A percentile compares a stretch with the other conserved stretches of the same genome.
These are phyloP conservation scores for Zoanthus gigantus DNA, from an alignment of 92 coral and sea anemone genomes.

Conservation along the genomic window DNA sequence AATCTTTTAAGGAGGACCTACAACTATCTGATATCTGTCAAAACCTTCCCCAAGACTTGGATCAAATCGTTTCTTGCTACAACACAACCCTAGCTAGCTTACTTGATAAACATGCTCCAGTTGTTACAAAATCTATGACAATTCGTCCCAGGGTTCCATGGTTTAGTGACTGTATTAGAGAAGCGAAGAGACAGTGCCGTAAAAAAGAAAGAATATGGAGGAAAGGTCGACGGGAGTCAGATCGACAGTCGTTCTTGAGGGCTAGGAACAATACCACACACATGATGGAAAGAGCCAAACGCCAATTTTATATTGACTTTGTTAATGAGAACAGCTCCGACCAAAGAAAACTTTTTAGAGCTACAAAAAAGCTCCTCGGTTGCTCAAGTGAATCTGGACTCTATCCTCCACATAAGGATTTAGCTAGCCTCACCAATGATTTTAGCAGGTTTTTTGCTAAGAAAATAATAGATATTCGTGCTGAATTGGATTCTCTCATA, in stretches of 20 bases:
- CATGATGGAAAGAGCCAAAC: conserved; percentile 1
- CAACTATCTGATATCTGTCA: not conserved
- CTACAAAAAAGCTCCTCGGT: conserved; percentile 43
- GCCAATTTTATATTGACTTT: conserved; percentile 43
- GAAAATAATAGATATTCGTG: conserved; percentile 52
- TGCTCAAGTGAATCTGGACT: conserved; percentile 19
- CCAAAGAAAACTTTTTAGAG: conserved; percentile 51
- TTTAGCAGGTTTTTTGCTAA: conserved; percentile 51
- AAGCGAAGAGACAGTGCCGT: not conserved
- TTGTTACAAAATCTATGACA: not conserved
- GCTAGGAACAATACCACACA: not conserved
- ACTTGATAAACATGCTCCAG: not conserved
- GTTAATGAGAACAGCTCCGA: conserved; percentile 47
- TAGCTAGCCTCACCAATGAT: conserved; percentile 45
- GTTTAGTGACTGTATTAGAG: not conserved
- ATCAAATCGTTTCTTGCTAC: no score
- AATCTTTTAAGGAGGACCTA: not conserved
- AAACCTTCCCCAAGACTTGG: no score
- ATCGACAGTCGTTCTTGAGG: not conserved
- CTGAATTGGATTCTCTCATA: conserved; percentile 29
- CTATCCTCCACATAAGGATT: conserved; percentile 34
- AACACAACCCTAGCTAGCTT: not conserved
- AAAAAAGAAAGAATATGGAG: not conserved
- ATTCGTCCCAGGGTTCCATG: not conserved
- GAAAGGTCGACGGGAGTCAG: not conserved